A percentile compares a stretch with the other conserved stretches of the same genome.
Conservation (phyloP, 2,888 invertebrate species). For the Metellina segmentata region DNA sequence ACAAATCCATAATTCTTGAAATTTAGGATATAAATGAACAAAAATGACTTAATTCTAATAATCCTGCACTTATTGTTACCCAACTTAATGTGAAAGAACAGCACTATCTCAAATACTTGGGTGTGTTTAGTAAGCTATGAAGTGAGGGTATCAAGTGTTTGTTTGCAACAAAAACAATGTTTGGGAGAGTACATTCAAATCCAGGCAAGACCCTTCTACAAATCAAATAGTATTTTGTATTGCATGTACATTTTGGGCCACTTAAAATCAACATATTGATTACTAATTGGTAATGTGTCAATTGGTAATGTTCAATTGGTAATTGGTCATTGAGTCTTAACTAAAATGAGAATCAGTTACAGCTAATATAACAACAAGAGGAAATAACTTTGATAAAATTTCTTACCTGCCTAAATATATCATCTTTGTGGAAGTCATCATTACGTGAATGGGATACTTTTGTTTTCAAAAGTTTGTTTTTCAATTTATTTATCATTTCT, state of each 20-base stretch:
- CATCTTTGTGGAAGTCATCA: conserved; percentile 46
- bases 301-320: background rate
- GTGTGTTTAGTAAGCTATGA: too few species aligned
- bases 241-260: background rate
- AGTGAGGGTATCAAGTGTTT: too few species aligned
- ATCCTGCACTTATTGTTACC: too few species aligned
- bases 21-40: too few species aligned
- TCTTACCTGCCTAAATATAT: conserved; percentile 68
- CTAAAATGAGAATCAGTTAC: background rate
- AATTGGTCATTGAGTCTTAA: background rate
- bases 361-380: background rate
- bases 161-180: too few species aligned
- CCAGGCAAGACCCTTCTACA: too few species aligned
- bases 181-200: too few species aligned
- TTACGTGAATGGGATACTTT: conserved; percentile 12
- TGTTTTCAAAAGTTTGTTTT: conserved; percentile 26
- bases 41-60: too few species aligned
- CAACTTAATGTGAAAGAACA: too few species aligned
- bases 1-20: too few species aligned
- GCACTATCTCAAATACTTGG: too few species aligned
- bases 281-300: background rate
- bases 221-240: background rate
- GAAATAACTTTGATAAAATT: background rate
- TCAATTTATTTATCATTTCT: conserved; percentile 64
- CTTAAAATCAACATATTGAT: background rate